A percentile compares a stretch with the other conserved stretches of the same genome.
Conservation (phyloP, 2,888 invertebrate genomes). For the Gari tellinella region DNA sequence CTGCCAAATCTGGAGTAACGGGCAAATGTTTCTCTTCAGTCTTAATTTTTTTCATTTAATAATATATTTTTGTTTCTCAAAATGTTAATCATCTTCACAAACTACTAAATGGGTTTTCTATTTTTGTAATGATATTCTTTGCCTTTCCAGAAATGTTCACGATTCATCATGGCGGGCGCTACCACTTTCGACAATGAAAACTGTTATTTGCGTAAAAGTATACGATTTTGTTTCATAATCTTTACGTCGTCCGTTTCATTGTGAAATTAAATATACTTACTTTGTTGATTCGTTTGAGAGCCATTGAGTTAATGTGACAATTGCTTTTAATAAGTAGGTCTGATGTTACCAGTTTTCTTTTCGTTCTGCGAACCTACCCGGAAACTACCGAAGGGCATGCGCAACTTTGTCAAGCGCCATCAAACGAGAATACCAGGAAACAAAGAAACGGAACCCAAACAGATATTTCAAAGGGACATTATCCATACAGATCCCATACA, state of each 20-base stretch:
- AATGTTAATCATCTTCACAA: too few relatives aligned
- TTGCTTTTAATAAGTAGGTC: too few relatives aligned
- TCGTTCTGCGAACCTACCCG: conserved; percentile 18
- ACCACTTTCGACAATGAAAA: not conserved
- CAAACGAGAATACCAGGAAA: not conserved
- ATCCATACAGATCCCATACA: too few relatives aligned
- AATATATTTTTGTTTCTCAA: too few relatives aligned
- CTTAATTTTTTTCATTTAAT: too few relatives aligned
- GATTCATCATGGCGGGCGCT: conserved; percentile 48
- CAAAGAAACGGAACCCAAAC: conserved; percentile 1
- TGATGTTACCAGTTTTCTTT: not conserved
- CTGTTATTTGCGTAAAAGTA: not conserved
- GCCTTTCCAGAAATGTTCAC: conserved; percentile 15
- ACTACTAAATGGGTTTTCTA: not conserved
- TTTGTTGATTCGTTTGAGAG: conserved; percentile 79
- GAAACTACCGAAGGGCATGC: conserved; percentile 30
- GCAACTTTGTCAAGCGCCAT: not conserved
- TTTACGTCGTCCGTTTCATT: too few relatives aligned
- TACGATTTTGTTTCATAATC: too few relatives aligned
- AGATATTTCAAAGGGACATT: too few relatives aligned
- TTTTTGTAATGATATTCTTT: not conserved
- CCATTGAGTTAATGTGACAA: conserved; percentile 56
- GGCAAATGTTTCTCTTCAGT: too few relatives aligned
- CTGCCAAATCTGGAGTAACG: too few relatives aligned
- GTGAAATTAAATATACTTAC: conserved; percentile 52